phyloP scores from a whole-genome alignment of 2,113 vertebrate genomes.

The Nothoprocta perdicaria region DNA sequence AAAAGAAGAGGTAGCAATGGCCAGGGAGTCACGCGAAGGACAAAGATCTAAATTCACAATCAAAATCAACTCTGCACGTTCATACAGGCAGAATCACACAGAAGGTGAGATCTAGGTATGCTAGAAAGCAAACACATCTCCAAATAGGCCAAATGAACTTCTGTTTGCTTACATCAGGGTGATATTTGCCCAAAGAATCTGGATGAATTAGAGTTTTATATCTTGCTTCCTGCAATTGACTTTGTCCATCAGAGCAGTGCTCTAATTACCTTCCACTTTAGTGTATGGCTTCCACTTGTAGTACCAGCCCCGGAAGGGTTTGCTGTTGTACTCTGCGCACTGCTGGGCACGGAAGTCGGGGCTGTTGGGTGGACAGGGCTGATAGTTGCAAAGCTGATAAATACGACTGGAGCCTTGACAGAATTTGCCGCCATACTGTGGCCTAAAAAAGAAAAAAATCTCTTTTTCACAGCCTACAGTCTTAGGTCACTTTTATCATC shows the following conservation, averaged over 20 bases:
- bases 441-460: conserved; percentile 75
- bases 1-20: neutral
- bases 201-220: neutral
- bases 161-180: neutral
- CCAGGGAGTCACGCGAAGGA: neutral
- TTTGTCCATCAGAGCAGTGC: neutral
- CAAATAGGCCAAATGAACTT: neutral
- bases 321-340: conserved; percentile 96
- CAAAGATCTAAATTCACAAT: neutral
- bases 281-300: conserved; percentile 98
- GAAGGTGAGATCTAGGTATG: neutral
- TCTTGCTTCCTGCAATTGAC: neutral
- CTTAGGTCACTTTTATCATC: neutral
- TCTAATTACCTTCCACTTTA: conserved; percentile 91
- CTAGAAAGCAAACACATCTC: neutral
- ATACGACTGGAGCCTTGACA: conserved; percentile 87
- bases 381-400: conserved; percentile 89
- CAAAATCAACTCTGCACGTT: neutral
- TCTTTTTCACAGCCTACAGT: neutral
- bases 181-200: neutral
- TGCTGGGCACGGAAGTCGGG: conserved; percentile 93
- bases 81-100: neutral
- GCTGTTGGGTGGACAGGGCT: conserved; percentile 77
- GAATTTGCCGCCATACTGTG: conserved; percentile 92
- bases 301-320: conserved; percentile 97